phyloP scores from a whole-genome alignment of 2,888 invertebrate species.

The Aphodius sticticus region DNA sequence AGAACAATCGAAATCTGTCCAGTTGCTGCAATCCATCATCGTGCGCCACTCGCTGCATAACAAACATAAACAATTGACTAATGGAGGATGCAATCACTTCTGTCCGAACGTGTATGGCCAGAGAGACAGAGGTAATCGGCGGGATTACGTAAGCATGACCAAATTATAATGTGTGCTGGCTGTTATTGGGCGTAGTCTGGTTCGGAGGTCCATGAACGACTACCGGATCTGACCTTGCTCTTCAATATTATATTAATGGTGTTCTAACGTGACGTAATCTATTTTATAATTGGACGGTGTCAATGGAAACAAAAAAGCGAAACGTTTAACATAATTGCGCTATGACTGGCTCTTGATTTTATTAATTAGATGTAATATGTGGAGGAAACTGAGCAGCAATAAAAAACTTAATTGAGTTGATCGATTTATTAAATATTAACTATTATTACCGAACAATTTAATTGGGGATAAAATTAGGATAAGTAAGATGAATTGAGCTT shows the following conservation, averaged over 20 bases:
- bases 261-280: neutral
- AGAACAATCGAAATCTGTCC: no score
- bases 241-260: neutral
- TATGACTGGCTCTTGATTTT: no score
- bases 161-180: neutral
- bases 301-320: neutral
- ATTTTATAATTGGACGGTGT: neutral
- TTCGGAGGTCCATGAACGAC: neutral
- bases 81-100: neutral
- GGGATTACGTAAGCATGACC: neutral
- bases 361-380: no score
- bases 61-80: neutral
- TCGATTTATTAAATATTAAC: no score
- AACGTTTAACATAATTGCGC: neutral
- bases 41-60: neutral
- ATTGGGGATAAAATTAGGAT: no score
- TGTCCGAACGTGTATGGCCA: neutral
- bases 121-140: neutral
- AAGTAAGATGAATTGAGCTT: no score
- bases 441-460: no score
- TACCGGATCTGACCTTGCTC: constrained; percentile 4
- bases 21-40: neutral
- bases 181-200: neutral
- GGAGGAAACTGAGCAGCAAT: no score
- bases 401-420: no score